Evolutionary conservation across 2,113 vertebrate genomes (phyloP), one percentile per base, ranked within the genome.

Genomic region (Corynorhinus townsendii): DNA sequence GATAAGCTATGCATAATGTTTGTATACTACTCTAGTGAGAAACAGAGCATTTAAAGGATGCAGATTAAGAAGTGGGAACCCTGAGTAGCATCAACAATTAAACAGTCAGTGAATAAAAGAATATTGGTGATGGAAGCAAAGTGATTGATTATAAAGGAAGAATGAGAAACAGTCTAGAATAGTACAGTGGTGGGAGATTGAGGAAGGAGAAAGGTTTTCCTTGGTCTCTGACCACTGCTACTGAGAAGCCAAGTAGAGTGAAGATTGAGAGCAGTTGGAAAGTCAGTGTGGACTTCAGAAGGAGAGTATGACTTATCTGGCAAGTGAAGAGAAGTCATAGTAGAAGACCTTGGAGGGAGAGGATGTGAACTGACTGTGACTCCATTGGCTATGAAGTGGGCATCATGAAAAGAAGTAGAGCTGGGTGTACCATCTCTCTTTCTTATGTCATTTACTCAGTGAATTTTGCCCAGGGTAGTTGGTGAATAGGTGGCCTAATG

Each of bases 361-460:
- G 9, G 52, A 35, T 28, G 28, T 73, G 33, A n/a, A 20, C 28
- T 71, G 33, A 52, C 56, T 28, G 33, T 30, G 15, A 24, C 14
- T 19, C 11, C 33, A 1, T 8, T 66, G 64, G 40, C 79, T 54
- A 0, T 35, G n/a, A 59, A 38, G 6, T 24, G 54, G 68, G 33
- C 7, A 15, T 72, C 16, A 2, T 4, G 68, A 33, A 45, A 43
- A 79, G 68, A 77, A 7, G 17, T 10, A 33, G 64, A 14, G 12
- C 38, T 12, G 33, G 20, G 14, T 0, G 0, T 33, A 3, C 40
- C 7, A 4, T 38, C 33, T 49, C 49, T 76, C 45, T n/a, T 66
- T 11, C 45, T 24, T 9, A 2, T 1, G 11, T 72, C 47, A 17
- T 38, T 20, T 77, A 2, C 47, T 54, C 30, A 19, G 47, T 26